Conservation (phyloP, 2,888 invertebrate species). For the Morpho deidamia region DNA sequence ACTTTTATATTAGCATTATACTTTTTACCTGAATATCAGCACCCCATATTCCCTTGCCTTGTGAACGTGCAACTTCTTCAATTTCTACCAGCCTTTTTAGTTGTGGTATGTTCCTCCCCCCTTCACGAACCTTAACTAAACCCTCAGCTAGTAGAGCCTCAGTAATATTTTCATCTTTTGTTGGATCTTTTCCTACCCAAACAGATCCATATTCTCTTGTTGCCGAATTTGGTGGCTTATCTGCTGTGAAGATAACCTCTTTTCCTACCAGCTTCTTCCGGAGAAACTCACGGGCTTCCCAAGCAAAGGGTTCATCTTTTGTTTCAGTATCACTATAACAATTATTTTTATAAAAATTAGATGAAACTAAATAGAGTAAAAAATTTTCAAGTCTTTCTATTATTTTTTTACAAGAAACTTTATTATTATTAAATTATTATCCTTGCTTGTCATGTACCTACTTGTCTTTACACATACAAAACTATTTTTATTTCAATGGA, state of each 20-base stretch:
- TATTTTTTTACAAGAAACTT: too few relatives aligned
- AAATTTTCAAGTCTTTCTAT: too few relatives aligned
- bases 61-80: slow-evolving; percentile 93
- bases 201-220: slow-evolving; percentile 92
- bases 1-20: neutral
- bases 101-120: slow-evolving; percentile 80
- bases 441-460: too few relatives aligned
- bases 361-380: too few relatives aligned
- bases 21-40: slow-evolving; percentile 47
- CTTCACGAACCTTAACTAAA: slow-evolving; percentile 86
- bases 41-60: slow-evolving; percentile 91
- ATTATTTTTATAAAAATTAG: neutral
- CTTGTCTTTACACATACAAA: too few relatives aligned
- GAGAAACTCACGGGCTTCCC: slow-evolving; percentile 97
- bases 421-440: too few relatives aligned
- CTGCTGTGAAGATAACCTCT: slow-evolving; percentile 90
- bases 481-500: too few relatives aligned
- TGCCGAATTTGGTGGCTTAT: slow-evolving; percentile 89
- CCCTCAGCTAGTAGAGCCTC: slow-evolving; percentile 95
- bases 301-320: slow-evolving; percentile 96
- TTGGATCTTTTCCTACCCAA: slow-evolving; percentile 89
- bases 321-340: slow-evolving; percentile 80
- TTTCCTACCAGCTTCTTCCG: slow-evolving; percentile 95
- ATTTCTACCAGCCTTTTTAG: slow-evolving; percentile 85
- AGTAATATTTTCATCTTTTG: slow-evolving; percentile 90